phyloP scores from a whole-genome alignment of 2,113 vertebrate genomes.

The Accipiter virgatus region DNA sequence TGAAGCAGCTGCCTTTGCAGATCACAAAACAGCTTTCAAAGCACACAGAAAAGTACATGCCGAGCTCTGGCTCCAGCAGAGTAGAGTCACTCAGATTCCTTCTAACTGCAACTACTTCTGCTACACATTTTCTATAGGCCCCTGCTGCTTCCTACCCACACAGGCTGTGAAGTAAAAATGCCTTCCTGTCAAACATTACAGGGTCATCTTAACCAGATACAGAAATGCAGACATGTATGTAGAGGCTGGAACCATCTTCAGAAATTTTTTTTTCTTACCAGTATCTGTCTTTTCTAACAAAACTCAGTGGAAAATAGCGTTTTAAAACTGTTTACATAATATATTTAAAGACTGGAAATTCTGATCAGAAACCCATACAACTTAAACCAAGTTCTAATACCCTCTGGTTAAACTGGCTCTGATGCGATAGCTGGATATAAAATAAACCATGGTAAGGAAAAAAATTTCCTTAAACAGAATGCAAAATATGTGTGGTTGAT shows the following conservation, averaged over 20 bases:
- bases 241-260: not conserved
- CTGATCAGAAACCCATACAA: not conserved
- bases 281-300: not conserved
- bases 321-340: not conserved
- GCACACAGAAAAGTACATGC: not conserved
- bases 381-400: not conserved
- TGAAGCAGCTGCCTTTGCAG: constrained; percentile 24
- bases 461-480: not conserved
- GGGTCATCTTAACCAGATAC: too few relatives aligned
- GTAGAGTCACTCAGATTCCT: not conserved
- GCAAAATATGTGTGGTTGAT: not conserved
- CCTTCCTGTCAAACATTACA: not conserved
- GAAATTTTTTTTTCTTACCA: not conserved
- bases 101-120: not conserved
- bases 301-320: not conserved
- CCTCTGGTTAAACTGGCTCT: not conserved
- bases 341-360: not conserved
- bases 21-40: constrained; percentile 43
- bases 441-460: not conserved
- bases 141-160: constrained; percentile 9
- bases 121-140: constrained; percentile 26
- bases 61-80: not conserved
- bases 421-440: not conserved
- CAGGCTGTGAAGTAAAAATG: not conserved
- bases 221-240: accelerated